These are phyloP conservation scores for Solea senegalensis DNA, from an alignment of 2,113 vertebrate genomes.

Conservation along the genomic window DNA sequence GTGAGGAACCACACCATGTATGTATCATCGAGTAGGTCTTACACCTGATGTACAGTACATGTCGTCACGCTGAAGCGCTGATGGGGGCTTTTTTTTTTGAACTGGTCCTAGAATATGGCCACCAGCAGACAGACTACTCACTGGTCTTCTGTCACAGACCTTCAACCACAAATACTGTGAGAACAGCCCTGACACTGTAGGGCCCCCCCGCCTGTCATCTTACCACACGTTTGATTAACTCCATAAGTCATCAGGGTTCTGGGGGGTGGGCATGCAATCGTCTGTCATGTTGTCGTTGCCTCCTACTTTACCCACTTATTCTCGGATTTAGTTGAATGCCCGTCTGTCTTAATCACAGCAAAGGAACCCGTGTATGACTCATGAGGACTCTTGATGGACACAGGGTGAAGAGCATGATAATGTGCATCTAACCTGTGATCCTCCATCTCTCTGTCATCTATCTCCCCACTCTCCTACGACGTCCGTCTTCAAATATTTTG, in stretches of 20 bases:
- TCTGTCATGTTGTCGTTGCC: conserved; percentile 30
- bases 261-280: conserved; percentile 21
- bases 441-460: conserved; percentile 6
- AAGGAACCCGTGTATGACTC: too few species aligned
- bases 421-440: too few species aligned
- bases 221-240: conserved; percentile 78
- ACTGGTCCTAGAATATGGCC: conserved; percentile 61
- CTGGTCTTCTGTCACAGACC: background rate
- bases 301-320: conserved; percentile 2
- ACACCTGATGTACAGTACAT: conserved; percentile 26
- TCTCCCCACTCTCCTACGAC: background rate
- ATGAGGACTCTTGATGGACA: conserved; percentile 2
- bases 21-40: conserved; percentile 33
- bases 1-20: background rate
- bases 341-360: conserved; percentile 14
- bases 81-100: conserved; percentile 38
- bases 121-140: conserved; percentile 50
- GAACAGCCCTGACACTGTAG: conserved; percentile 42
- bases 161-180: conserved; percentile 15
- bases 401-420: conserved; percentile 5
- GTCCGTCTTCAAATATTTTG: conserved; percentile 3
- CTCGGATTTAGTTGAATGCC: conserved; percentile 10
- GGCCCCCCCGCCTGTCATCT: conserved; percentile 66
- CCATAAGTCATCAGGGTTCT: conserved; percentile 58
- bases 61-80: conserved; percentile 40